phyloP scores from a whole-genome alignment of 2,797 vertebrate genomes.

The Xerus rutilus region DNA sequence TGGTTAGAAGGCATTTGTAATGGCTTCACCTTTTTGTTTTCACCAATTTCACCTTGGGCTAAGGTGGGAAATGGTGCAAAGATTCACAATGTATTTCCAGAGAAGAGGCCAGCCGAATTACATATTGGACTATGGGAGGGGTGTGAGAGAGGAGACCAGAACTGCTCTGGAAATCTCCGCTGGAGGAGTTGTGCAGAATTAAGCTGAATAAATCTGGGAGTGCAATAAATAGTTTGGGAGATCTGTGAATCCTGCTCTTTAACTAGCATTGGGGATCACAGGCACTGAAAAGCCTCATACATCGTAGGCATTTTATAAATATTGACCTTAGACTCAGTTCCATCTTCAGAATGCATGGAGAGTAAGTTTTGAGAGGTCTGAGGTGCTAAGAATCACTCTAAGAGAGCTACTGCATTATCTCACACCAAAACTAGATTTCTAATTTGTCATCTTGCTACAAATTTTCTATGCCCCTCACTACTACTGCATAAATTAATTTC shows the following conservation, averaged over 20 bases:
- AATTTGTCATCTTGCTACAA: not conserved
- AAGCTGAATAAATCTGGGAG: not conserved
- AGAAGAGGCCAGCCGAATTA: not conserved
- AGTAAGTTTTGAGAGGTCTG: not conserved
- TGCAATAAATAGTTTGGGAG: not conserved
- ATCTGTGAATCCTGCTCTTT: not conserved
- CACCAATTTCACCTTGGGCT: too few relatives aligned
- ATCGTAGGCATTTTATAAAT: not conserved
- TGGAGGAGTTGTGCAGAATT: not conserved
- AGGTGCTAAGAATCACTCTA: not conserved
- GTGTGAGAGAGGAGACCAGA: not conserved
- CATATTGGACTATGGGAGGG: not conserved
- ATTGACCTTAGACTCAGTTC: not conserved
- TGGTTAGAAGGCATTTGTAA: not conserved
- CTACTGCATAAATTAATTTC: conserved; percentile 9
- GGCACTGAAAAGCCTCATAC: not conserved
- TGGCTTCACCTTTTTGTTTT: not conserved
- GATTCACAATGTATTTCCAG: conserved; percentile 27
- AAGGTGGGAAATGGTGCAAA: not conserved
- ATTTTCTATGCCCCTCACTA: not conserved
- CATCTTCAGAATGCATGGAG: not conserved
- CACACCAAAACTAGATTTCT: not conserved
- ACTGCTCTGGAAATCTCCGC: not conserved
- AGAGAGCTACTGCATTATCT: not conserved
- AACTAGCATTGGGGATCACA: not conserved